These are phyloP conservation scores for Tenthredo scrophulariae DNA, from an alignment of 2,888 invertebrate genomes.

Conservation along the genomic window DNA sequence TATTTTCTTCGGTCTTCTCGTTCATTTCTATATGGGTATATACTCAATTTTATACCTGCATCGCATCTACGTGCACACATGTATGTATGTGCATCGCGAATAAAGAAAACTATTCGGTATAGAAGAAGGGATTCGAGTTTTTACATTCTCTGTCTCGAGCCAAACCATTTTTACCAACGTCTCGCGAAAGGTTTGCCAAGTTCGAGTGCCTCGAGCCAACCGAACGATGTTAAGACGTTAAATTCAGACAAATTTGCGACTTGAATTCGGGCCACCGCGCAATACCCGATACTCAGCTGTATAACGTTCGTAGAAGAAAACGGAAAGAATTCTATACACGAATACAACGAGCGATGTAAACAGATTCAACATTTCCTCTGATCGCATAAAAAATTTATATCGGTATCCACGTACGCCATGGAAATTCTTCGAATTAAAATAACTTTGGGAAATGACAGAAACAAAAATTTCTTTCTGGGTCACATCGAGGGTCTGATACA, in stretches of 20 bases:
- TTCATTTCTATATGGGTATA: background rate
- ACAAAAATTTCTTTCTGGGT: background rate
- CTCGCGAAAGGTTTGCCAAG: constrained; percentile 38
- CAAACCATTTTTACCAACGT: constrained; percentile 34
- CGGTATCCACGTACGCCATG: background rate
- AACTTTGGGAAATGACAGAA: background rate
- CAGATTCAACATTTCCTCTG: background rate
- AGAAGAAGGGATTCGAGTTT: constrained; percentile 26
- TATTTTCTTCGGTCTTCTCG: too few relatives aligned
- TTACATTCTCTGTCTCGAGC: constrained; percentile 31
- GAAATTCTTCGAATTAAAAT: background rate
- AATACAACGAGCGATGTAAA: background rate
- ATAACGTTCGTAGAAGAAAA: background rate
- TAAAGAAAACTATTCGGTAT: constrained; percentile 2
- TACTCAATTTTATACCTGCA: background rate
- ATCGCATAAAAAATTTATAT: background rate
- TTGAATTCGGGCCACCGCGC: constrained; percentile 40
- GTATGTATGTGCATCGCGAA: background rate
- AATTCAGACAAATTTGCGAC: constrained; percentile 17
- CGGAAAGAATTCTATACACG: background rate
- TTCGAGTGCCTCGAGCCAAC: constrained; percentile 33
- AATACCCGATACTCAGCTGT: constrained; percentile 26
- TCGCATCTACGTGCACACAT: background rate
- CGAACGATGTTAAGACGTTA: constrained; percentile 22
- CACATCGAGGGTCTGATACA: background rate